Evolutionary conservation across 2,113 vertebrate genomes (phyloP), one percentile per base, ranked within the genome.

Genomic region (Sceloporus undulatus): DNA sequence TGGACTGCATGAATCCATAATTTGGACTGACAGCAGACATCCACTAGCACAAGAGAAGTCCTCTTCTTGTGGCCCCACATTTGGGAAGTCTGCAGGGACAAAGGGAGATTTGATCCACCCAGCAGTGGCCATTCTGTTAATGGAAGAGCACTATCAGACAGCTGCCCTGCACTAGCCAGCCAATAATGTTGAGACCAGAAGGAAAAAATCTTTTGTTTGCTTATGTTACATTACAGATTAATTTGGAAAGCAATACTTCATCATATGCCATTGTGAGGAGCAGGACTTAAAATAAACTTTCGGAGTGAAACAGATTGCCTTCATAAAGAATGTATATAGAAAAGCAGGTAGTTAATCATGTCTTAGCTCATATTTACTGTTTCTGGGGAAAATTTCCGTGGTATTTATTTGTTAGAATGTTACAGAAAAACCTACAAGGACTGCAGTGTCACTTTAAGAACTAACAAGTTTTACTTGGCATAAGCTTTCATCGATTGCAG

Each of bases 321-420:
- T 94, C 88, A 93, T 87, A 89, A 96, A 94, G 96, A 97, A 96
- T 96, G 95, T 96, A 95, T 94, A 88, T 91, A 92, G 89, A 93
- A 94, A 90, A 94, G 92, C 91, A 89, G 83, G 23, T 93, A 94
- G 90, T 88, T 95, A 86, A 93, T 93, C 91, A 94, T 93, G 74
- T 95, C 91, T 88, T 95, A 90, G 79, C 93, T 91, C 79, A 92
- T 94, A 90, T 92, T 96, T 1, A 48, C 8, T 94, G 85, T 95
- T 95, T 93, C 95, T 95, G 94, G 93, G 94, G 14, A 18, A 62
- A 62, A 18, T 62, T 62, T 14, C 11, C 16, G 59, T 1, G 18
- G 59, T 48, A 18, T n/a, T n/a, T n/a, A n/a, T 14, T 18, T 62
- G 11, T 62, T 62, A 62, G 18, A 14, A 14, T 18, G 59, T 62